Evolutionary conservation across 2,888 invertebrate genomes (phyloP).

Genomic region (Criorhina ranunculi): DNA sequence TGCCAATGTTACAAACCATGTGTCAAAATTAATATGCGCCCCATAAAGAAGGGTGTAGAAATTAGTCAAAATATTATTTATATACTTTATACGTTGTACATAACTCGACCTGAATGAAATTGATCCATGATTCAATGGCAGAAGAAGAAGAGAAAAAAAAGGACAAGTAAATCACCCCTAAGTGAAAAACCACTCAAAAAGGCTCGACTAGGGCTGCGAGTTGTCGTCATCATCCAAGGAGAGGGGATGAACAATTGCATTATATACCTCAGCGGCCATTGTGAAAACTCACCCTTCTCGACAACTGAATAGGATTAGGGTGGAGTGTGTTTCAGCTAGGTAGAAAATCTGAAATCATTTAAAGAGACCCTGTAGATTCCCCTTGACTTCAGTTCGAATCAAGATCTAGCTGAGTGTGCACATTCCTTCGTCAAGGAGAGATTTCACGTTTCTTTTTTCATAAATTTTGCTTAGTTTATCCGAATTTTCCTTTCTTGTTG

Average conservation of each 20-base stretch:
- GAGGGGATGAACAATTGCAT: slow-evolving; percentile 75
- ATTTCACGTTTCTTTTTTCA: slow-evolving; percentile 73
- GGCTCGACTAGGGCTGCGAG: slow-evolving; percentile 68
- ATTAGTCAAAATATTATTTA: slow-evolving; percentile 35
- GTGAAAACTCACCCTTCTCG: slow-evolving; percentile 67
- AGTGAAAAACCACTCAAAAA: slow-evolving; percentile 66
- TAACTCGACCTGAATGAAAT: slow-evolving; percentile 46
- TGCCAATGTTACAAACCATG: too few species aligned
- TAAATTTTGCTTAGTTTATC: slow-evolving; percentile 60
- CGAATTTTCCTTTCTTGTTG: slow-evolving; percentile 34
- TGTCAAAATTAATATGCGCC: background rate
- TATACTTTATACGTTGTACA: slow-evolving; percentile 16
- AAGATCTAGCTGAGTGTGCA: slow-evolving; percentile 81
- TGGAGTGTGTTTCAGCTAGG: slow-evolving; percentile 66
- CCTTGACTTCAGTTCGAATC: slow-evolving; percentile 81
- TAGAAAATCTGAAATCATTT: slow-evolving; percentile 78
- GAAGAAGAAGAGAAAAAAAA: slow-evolving; percentile 61
- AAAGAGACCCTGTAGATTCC: slow-evolving; percentile 79
- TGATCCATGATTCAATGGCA: slow-evolving; percentile 52
- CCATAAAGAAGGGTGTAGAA: background rate
- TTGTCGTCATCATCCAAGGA: slow-evolving; percentile 55
- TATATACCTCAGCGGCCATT: slow-evolving; percentile 75
- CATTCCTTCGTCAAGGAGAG: slow-evolving; percentile 60
- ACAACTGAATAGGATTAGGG: slow-evolving; percentile 56
- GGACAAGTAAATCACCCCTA: slow-evolving; percentile 72